phyloP scores from a whole-genome alignment of 2,113 vertebrate genomes.

The Cynopterus brachyotis region DNA sequence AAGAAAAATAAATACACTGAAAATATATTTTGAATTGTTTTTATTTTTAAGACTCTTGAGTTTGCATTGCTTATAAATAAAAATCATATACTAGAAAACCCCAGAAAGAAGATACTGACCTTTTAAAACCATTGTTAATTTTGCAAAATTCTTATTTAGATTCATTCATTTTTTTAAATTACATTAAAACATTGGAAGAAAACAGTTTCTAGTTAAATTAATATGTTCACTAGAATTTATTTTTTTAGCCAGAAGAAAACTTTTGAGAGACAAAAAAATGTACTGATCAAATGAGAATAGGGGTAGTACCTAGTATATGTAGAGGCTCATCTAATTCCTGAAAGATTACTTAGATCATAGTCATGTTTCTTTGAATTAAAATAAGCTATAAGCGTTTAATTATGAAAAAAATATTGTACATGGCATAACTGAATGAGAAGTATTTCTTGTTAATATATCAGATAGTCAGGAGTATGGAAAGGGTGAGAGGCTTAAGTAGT shows the following conservation, averaged over 20 bases:
- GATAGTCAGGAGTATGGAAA: not conserved
- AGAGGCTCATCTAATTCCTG: not conserved
- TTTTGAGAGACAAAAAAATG: not conserved
- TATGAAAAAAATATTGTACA: not conserved
- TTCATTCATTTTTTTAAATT: not conserved
- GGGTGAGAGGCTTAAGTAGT: not conserved
- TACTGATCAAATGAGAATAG: not conserved
- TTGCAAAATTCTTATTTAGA: not conserved
- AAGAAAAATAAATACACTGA: not conserved
- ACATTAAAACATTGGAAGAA: not conserved
- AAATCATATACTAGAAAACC: not conserved
- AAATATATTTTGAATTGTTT: not conserved
- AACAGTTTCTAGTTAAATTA: not conserved
- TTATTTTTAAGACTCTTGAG: not conserved
- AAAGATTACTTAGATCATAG: not conserved
- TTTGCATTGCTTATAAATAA: not conserved
- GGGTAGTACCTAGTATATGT: rapidly evolving
- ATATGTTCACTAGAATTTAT: not conserved
- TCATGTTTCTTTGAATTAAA: not conserved
- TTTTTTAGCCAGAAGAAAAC: not conserved
- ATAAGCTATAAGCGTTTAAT: not conserved
- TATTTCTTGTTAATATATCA: not conserved
- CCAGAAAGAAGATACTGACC: not conserved
- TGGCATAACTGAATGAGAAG: not conserved
- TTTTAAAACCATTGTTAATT: not conserved